Evolutionary conservation across 2,797 vertebrate genomes (phyloP), one percentile per base, ranked within the genome.

Genomic region (Clarias platycephalus): DNA sequence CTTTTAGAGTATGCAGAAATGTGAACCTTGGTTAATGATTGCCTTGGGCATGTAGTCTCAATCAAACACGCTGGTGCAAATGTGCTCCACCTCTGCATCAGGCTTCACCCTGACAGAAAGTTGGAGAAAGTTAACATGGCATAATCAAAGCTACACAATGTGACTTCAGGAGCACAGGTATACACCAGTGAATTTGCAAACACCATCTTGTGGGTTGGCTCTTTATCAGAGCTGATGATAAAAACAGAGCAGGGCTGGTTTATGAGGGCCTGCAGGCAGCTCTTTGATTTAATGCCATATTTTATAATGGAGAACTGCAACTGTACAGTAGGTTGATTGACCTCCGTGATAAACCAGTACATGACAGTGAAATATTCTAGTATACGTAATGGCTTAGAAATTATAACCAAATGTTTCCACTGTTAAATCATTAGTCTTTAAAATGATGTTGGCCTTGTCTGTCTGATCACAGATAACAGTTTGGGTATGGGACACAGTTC

Each of bases 11-110:
- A 80, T 83, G 64, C 34, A 84, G 81, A 85, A 89, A 89, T 89
- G 88, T 83, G 66, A 75, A 24, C 40, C 37, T 60, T 83, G 80
- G 87, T 89, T 86, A 87, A 90, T 90, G 79, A 90, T 90, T 87
- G 86, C 85, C 88, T 84, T 66, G 71, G 86, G 81, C 84, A 62
- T 85, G 68, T 77, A 64, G 63, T 85, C 58, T 55, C 62, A 84
- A 79, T 37, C 68, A 72, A 63, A 62, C 57, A 72, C 67, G 63
- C 81, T 82, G 82, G 57, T 76, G 62, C 66, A 80, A 40, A 87
- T 82, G 62, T 53, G 20, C 28, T 68, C 62, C 71, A 34, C 62
- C 64, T 75, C 67, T 49, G 60, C 28, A n/a, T 63, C 16, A 66
- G 34, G n/a, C 68, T 55, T 80, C 49, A 68, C 53, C 68, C 49